These are phyloP conservation scores for Hymenopus coronatus DNA, from an alignment of 2,888 invertebrate species.

Conservation along the genomic window DNA sequence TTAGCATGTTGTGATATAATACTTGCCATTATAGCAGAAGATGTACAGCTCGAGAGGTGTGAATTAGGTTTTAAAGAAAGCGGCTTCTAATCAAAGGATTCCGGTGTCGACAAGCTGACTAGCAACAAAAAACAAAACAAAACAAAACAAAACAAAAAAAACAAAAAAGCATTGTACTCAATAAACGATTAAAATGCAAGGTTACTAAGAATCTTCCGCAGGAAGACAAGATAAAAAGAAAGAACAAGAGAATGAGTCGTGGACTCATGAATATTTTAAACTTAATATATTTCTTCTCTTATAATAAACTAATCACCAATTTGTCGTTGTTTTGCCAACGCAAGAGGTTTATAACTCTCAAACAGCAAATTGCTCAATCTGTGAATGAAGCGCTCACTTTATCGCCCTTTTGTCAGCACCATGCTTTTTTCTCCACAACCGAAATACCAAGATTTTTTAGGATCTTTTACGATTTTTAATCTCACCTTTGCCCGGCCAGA, in stretches of 20 bases:
- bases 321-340: not conserved
- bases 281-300: not conserved
- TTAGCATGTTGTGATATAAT: no score
- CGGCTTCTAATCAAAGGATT: not conserved
- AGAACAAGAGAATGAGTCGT: not conserved
- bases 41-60: not conserved
- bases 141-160: no score
- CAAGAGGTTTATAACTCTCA: not conserved
- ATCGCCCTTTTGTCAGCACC: no score
- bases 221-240: not conserved
- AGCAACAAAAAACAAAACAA: not conserved
- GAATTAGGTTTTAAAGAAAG: not conserved
- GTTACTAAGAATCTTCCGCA: not conserved
- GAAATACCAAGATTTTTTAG: not conserved
- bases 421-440: not conserved
- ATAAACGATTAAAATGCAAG: not conserved
- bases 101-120: not conserved
- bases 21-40: no score
- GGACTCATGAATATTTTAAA: not conserved
- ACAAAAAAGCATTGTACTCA: not conserved
- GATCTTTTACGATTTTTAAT: not conserved
- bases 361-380: not conserved
- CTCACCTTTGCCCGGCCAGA: not conserved
- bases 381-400: not conserved
- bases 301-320: not conserved